Evolutionary conservation across 2,113 vertebrate species (phyloP), one percentile per base, ranked within the genome.

Genomic region (Pandion haliaetus): DNA sequence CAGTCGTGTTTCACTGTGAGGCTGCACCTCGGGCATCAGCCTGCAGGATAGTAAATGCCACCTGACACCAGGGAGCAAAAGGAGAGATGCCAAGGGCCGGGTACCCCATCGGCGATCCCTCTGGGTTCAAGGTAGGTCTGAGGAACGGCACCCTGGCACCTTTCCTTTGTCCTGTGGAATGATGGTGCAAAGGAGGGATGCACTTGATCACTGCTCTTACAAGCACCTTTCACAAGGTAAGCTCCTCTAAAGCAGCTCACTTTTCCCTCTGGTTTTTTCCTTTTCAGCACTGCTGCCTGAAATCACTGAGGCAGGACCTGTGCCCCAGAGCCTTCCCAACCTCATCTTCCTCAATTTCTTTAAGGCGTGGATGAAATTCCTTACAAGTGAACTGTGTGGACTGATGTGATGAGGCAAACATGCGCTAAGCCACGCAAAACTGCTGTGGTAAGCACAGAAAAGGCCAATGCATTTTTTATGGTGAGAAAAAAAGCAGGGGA

Each of bases 361-460:
- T 89, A 76, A 96, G 88, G 93, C 3, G 86, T 92, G 93, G 93
- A 85, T 91, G 91, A 45, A 89, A 97, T 95, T 95, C 93, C 84
- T 94, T 26, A 29, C 58, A 76, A 65, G n/a, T 88, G 84, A 95
- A 55, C 49, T 1, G 58, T 24, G 58, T 32, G 42, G 58, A 29
- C 58, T 14, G 89, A 94, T 10, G 24, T 18, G 1, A 38, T 92
- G 94, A 95, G 91, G 70, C 89, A 91, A 76, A 88, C 67, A 1
- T 3, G 18, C 73, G 66, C 88, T 62, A 17, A 82, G 70, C 66
- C 61, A 28, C 8, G 6, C 29, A 54, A 17, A 97, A 29, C 58
- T 73, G 92, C 94, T 72, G 73, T 2, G 29, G 34, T 84, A 45
- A 92, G 91, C 92, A 82, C 54, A 54, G 73, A 10, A 73, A 82